Percentiles rank a stretch among this genome's conserved stretches.
Evolutionary conservation across 1,140 invertebrate species (phyloP).

Genomic region (Reticulitermes speratus): DNA sequence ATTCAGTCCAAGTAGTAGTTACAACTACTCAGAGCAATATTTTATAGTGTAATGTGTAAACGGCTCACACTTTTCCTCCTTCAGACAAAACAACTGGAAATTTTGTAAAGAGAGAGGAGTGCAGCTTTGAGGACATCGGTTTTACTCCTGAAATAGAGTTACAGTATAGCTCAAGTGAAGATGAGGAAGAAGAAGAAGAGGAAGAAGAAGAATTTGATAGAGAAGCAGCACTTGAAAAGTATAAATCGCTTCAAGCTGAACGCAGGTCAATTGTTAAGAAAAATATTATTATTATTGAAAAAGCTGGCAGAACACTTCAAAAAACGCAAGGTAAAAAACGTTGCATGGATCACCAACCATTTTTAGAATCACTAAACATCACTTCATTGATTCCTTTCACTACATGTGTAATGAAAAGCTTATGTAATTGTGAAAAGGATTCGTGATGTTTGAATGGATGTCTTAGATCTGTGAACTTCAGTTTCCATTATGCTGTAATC

Average conservation of each 20-base stretch:
- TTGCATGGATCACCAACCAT: conserved; percentile 22
- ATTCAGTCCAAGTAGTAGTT: too few relatives aligned
- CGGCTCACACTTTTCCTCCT: too few relatives aligned
- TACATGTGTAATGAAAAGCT: not conserved
- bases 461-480: not conserved
- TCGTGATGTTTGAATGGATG: not conserved
- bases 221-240: conserved; percentile 37
- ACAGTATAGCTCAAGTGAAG: conserved; percentile 33
- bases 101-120: not conserved
- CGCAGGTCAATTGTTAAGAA: conserved; percentile 34
- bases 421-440: not conserved
- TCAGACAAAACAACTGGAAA: too few relatives aligned
- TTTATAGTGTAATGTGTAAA: too few relatives aligned
- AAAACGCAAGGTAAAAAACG: conserved; percentile 43
- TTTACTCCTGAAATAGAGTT: conserved; percentile 11
- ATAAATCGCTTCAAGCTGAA: conserved; percentile 35
- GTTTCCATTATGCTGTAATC: not conserved
- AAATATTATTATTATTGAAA: conserved; percentile 42
- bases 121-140: not conserved
- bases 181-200: conserved; percentile 35
- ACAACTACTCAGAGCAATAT: too few relatives aligned
- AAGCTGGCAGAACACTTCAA: conserved; percentile 42
- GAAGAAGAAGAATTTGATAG: conserved; percentile 35
- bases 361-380: not conserved
- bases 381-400: not conserved